Conservation (phyloP, 2,797 vertebrate genomes). For the Pseudomugil gertrudae region DNA sequence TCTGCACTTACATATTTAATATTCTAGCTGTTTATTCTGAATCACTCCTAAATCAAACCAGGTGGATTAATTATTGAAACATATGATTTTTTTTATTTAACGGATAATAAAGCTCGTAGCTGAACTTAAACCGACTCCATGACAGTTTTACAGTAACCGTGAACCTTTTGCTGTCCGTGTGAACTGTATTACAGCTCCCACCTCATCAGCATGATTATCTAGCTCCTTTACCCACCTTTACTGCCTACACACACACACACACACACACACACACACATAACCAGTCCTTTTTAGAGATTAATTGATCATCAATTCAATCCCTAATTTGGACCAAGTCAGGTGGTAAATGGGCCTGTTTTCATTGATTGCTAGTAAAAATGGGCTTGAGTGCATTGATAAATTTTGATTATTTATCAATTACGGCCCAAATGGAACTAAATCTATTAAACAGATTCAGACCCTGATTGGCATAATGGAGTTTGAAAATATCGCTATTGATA, state of each 20-base stretch:
- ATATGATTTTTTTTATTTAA: too few relatives aligned
- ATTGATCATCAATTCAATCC: constrained; percentile 99
- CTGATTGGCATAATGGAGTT: constrained; percentile 99
- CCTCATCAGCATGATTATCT: constrained; percentile 88
- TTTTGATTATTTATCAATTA: constrained; percentile 99
- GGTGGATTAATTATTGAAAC: too few relatives aligned
- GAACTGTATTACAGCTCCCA: constrained; percentile 84
- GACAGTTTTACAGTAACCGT: background rate
- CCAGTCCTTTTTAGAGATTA: constrained; percentile 96
- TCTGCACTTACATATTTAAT: background rate
- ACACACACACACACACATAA: constrained; percentile 75
- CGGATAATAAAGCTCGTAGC: too few relatives aligned
- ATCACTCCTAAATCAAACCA: background rate
- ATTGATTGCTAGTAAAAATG: constrained; percentile 99
- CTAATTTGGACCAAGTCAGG: constrained; percentile 99
- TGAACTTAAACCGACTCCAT: background rate
- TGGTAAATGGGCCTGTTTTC: constrained; percentile 99
- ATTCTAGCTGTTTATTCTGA: background rate
- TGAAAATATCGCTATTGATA: constrained; percentile 99
- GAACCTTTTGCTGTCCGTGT: constrained; percentile 70
- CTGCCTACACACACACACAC: constrained; percentile 5
- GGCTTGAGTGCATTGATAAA: constrained; percentile 99
- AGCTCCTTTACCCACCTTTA: constrained; percentile 75
- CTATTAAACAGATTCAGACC: constrained; percentile 97
- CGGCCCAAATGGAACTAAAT: constrained; percentile 97